A percentile compares a stretch with the other conserved stretches of the same genome.
phyloP scores from a whole-genome alignment of 2,113 vertebrate species.

The Gobius niger region DNA sequence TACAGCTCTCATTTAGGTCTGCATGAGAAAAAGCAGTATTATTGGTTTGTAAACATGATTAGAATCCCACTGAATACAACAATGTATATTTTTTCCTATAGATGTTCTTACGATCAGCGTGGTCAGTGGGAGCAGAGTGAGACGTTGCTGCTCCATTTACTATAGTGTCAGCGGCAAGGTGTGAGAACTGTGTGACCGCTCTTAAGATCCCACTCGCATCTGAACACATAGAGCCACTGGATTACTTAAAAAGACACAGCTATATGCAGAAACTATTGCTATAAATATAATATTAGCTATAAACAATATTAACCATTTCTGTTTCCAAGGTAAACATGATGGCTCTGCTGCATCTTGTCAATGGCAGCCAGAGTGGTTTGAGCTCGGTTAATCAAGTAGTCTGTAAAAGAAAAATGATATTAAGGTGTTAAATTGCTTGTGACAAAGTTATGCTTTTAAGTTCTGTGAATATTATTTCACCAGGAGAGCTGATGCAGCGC shows the following conservation, averaged over 20 bases:
- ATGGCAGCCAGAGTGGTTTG: constrained; percentile 78
- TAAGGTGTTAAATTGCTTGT: too few relatives aligned
- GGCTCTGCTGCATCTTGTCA: constrained; percentile 80
- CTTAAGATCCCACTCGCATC: constrained; percentile 82
- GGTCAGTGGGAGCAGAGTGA: constrained; percentile 84
- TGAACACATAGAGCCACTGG: constrained; percentile 18
- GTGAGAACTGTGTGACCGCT: constrained; percentile 83
- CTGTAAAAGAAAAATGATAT: constrained; percentile 60
- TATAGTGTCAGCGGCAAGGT: constrained; percentile 87
- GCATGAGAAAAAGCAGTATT: not conserved
- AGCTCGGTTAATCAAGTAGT: constrained; percentile 86
- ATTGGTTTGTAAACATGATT: not conserved
- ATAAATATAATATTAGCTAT: too few relatives aligned
- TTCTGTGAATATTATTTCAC: constrained; percentile 55
- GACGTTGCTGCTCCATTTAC: constrained; percentile 84
- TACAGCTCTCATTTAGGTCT: constrained; percentile 85
- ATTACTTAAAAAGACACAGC: not conserved
- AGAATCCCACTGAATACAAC: too few relatives aligned
- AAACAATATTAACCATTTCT: constrained; percentile 68
- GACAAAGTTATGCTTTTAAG: not conserved
- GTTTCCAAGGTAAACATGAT: constrained; percentile 73
- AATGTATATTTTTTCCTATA: not conserved
- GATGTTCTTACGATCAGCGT: constrained; percentile 84
- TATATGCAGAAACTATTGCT: not conserved
- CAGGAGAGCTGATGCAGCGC: constrained; percentile 84